Conservation (phyloP, 2,797 vertebrate species). For the Taeniopygia guttata region DNA sequence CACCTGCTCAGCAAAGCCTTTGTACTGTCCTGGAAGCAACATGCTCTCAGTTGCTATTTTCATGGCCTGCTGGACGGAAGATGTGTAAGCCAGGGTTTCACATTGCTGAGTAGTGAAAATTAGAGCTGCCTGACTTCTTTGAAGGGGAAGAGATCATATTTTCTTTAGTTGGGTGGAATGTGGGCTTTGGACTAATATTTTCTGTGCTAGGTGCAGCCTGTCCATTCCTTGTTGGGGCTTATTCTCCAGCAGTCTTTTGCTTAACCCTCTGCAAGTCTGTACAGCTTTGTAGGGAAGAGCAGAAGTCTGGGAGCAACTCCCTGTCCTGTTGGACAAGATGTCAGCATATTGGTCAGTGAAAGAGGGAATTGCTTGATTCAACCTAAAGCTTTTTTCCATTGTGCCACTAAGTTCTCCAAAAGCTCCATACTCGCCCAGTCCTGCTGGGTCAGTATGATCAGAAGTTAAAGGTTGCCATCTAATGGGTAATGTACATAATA, state of each 20-base stretch:
- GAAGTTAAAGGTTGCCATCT: slow-evolving; percentile 62
- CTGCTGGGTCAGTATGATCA: neutral
- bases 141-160: neutral
- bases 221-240: neutral
- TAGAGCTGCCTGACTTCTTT: neutral
- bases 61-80: neutral
- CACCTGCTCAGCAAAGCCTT: neutral
- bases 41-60: neutral
- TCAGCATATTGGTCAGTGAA: neutral
- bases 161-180: neutral
- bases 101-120: neutral
- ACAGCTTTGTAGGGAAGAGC: neutral
- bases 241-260: rapidly evolving
- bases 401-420: neutral
- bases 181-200: neutral
- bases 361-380: neutral
- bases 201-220: neutral
- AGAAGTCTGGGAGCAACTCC: neutral
- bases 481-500: neutral
- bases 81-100: neutral
- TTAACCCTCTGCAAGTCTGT: neutral
- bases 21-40: neutral
- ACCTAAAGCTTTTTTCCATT: neutral
- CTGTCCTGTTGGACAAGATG: neutral
- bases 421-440: rapidly evolving